A percentile compares a stretch with the other conserved stretches of the same genome.
These are phyloP conservation scores for Thymelicus sylvestris DNA, from an alignment of 2,888 invertebrate genomes.

Conservation along the genomic window DNA sequence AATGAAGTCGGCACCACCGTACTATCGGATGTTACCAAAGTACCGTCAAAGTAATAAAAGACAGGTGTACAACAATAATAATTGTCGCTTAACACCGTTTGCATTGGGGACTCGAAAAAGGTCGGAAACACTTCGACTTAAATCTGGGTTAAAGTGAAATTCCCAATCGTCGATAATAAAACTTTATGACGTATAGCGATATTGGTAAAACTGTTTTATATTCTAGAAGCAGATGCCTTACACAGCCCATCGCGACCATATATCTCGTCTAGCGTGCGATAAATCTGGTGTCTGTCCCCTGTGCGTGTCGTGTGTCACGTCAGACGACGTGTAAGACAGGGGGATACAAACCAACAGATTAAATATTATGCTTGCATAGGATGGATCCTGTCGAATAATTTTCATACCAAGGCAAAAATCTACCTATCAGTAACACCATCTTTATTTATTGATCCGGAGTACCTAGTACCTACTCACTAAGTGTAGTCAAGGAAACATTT, in stretches of 20 bases:
- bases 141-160: constrained; percentile 1
- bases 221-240: not conserved
- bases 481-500: too few relatives aligned
- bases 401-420: too few relatives aligned
- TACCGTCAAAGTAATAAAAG: too few relatives aligned
- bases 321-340: not conserved
- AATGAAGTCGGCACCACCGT: too few relatives aligned
- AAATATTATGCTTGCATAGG: too few relatives aligned
- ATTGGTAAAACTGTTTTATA: constrained; percentile 6
- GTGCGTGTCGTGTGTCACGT: not conserved
- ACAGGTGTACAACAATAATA: too few relatives aligned
- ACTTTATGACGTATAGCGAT: constrained; percentile 7
- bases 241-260: constrained; percentile 1
- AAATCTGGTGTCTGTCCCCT: constrained; percentile 2
- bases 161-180: not conserved
- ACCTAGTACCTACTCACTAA: too few relatives aligned
- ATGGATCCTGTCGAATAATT: too few relatives aligned
- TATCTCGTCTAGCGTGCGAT: constrained; percentile 5
- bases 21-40: too few relatives aligned
- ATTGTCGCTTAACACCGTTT: too few relatives aligned
- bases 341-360: not conserved
- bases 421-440: too few relatives aligned
- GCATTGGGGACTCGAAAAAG: not conserved
- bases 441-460: too few relatives aligned
- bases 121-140: not conserved